Base-by-base conservation (phyloP, 1,140 invertebrate species). In the Drepana arcuata region DNA sequence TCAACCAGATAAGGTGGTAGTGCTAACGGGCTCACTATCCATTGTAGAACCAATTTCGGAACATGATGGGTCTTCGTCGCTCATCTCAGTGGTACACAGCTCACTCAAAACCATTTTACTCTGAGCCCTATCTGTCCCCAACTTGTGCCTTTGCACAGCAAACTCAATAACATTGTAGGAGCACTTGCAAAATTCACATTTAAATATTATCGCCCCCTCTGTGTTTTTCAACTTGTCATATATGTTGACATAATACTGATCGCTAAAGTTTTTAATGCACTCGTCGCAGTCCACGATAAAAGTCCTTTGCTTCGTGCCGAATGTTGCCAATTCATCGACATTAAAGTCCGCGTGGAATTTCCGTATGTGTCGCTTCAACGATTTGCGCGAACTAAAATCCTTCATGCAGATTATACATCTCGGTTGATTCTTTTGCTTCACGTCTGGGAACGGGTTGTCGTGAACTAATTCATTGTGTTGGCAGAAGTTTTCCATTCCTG, bases 371-470 rank as follows among this genome's bases (percentile, higher is more conserved):
- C 71, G 49, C 15, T 66, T 74, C 10, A 79, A 33, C 14, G 71
- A 72, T 44, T 75, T 75, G 1, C 68, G 34, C 0, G 69, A 59
- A 23, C 74, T 75, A n/a, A 79, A 79, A 31, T 75, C 58, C 36
- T 79, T 79, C 14, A 52, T 60, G 12, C 74, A 79, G 2, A 79
- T 49, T 7, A 75, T 60, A 15, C 74, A 79, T 9, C 60, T 37
- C 0, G 74, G 74, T 5, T 54, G 9, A 0, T 42, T 12, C 13
- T 60, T 60, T 11, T 57, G 46, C 9, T 48, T 56, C 0, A 41
- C 11, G 16, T 25, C 39, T 0, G 48, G 37, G 0, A 46, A 18
- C 2, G 48, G 7, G 12, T 45, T 60, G 0, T 41, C 40, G 21
- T 65, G 60, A 4, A 37, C 46, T 0, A 41, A 31, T 3, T 54